Base-by-base conservation (phyloP, 2,888 invertebrate species). In the Amphiduros pacificus region DNA sequence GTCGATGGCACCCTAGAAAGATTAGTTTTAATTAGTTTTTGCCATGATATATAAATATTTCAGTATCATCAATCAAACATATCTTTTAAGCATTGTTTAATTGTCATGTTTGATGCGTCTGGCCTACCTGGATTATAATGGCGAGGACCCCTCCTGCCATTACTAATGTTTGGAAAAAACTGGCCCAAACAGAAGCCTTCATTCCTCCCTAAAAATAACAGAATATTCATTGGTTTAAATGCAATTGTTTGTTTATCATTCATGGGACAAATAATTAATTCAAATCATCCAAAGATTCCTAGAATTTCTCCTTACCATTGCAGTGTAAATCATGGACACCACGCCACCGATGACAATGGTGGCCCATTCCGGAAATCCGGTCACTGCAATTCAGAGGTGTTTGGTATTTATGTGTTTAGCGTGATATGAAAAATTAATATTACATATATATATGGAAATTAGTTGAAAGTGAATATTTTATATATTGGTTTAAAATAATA, bases 1-100 rank as follows among this genome's bases (percentile, higher is more conserved):
- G 49, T 74, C 73, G n/a, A 58, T 28, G 32, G 63, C 28, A n/a
- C 73, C 74, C 63, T 74, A 70, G 9, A 17, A 51, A n/a, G n/a
- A n/a, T n/a, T n/a, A n/a, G n/a, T n/a, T n/a, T n/a, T n/a, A n/a
- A n/a, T n/a, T n/a, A n/a, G n/a, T n/a, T n/a, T n/a, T n/a, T n/a
- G n/a, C n/a, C n/a, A n/a, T n/a, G n/a, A n/a, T n/a, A n/a, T n/a
- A n/a, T n/a, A n/a, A n/a, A n/a, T n/a, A n/a, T n/a, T n/a, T n/a
- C n/a, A n/a, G n/a, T n/a, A n/a, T n/a, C n/a, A n/a, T n/a, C n/a
- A n/a, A n/a, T n/a, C n/a, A n/a, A n/a, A n/a, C n/a, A n/a, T n/a
- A n/a, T n/a, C n/a, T n/a, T n/a, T n/a, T n/a, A n/a, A n/a, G n/a
- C 14, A 11, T 36, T 36, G 36, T 36, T 36, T 36, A 36, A 9